A percentile compares a stretch with the other conserved stretches of the same genome.
Evolutionary conservation across 2,113 vertebrate genomes (phyloP).

Genomic region (Struthidea cinerea): DNA sequence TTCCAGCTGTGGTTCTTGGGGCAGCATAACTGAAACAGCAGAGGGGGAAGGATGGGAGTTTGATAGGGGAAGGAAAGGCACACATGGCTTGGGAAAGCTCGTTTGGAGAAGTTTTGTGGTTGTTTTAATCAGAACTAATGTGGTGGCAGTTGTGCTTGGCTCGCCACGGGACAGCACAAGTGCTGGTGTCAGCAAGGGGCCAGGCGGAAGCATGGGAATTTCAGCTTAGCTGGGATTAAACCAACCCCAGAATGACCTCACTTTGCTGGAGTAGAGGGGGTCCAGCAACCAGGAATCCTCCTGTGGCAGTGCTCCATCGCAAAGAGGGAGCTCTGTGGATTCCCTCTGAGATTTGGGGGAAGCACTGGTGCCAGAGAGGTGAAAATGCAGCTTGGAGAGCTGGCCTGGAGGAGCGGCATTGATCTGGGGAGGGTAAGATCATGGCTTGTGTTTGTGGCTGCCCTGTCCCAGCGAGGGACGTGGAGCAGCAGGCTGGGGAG

Average conservation of each 20-base stretch:
- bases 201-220: not conserved
- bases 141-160: not conserved
- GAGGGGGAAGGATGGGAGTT: not conserved
- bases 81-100: not conserved
- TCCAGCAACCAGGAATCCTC: not conserved
- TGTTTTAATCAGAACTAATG: not conserved
- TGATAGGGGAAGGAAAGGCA: not conserved
- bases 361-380: not conserved
- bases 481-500: not conserved
- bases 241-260: not conserved
- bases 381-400: not conserved
- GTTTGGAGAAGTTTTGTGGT: not conserved
- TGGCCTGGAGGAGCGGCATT: not conserved
- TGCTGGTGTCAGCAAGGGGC: not conserved
- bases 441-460: not conserved
- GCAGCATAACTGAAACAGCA: not conserved
- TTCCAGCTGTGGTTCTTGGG: not conserved
- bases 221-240: not conserved
- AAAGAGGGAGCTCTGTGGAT: accelerated
- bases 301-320: not conserved
- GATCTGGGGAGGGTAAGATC: not conserved
- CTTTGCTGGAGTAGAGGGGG: not conserved
- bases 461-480: not conserved
- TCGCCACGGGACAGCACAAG: accelerated
- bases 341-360: not conserved